phyloP scores from a whole-genome alignment of 2,797 vertebrate species.

The Atherinosoma microstoma region DNA sequence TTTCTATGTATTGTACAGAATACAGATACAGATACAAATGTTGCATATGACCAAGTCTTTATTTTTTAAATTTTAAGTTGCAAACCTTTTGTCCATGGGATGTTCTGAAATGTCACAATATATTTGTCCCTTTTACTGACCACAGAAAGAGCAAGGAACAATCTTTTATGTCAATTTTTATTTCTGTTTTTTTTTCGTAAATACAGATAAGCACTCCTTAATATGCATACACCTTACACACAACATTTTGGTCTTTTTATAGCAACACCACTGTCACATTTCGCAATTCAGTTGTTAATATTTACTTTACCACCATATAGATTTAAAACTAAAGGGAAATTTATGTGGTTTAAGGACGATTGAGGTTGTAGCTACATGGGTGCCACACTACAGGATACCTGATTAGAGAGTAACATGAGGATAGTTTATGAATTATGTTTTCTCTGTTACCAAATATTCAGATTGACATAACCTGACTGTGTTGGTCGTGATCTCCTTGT shows the following conservation, averaged over 20 bases:
- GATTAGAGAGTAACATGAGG: slow-evolving; percentile 34
- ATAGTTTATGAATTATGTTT: slow-evolving; percentile 47
- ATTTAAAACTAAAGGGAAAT: slow-evolving; percentile 65
- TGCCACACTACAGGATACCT: slow-evolving; percentile 17
- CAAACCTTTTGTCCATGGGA: slow-evolving; percentile 91
- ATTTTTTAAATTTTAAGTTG: slow-evolving; percentile 69
- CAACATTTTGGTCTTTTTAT: slow-evolving; percentile 77
- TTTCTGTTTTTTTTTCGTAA: slow-evolving; percentile 62
- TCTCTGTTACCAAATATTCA: slow-evolving; percentile 66
- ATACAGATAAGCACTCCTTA: slow-evolving; percentile 68
- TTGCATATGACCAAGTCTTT: slow-evolving; percentile 93
- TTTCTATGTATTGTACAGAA: slow-evolving; percentile 95
- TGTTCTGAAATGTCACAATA: slow-evolving; percentile 84
- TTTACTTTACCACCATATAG: slow-evolving; percentile 83
- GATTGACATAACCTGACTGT: slow-evolving; percentile 46
- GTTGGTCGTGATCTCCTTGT: slow-evolving; percentile 46
- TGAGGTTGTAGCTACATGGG: slow-evolving; percentile 42
- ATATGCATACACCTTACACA: slow-evolving; percentile 71
- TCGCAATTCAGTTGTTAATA: slow-evolving; percentile 84
- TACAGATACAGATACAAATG: slow-evolving; percentile 97
- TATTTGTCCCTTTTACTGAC: slow-evolving; percentile 79
- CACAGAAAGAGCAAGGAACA: slow-evolving; percentile 66
- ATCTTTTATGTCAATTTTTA: slow-evolving; percentile 52
- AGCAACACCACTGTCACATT: slow-evolving; percentile 83
- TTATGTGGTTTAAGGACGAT: slow-evolving; percentile 22